These are phyloP conservation scores for Cyrtonyx montezumae DNA, from an alignment of 2,113 vertebrate species.

Conservation along the genomic window DNA sequence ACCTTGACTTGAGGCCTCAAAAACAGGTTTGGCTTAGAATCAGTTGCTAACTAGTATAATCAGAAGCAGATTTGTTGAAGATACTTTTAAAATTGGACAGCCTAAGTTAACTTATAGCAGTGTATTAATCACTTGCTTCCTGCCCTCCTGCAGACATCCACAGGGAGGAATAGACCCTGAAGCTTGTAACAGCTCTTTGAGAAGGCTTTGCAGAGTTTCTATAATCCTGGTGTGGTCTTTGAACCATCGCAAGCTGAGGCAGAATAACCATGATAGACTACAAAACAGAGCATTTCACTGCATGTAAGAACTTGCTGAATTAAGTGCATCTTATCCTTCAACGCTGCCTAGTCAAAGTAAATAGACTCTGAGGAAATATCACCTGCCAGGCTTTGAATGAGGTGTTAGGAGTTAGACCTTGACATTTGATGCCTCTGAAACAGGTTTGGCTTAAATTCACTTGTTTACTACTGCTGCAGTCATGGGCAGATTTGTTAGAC, in stretches of 20 bases:
- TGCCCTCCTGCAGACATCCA: rapidly evolving
- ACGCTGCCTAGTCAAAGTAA: neutral
- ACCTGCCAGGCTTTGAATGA: conserved; percentile 16
- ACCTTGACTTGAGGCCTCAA: neutral
- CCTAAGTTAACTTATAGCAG: neutral
- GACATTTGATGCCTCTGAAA: conserved; percentile 45
- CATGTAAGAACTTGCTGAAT: rapidly evolving
- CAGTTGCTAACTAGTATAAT: neutral
- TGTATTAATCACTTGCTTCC: rapidly evolving
- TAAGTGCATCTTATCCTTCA: neutral
- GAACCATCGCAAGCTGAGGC: rapidly evolving
- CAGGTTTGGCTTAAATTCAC: conserved; percentile 53
- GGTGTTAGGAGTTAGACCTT: conserved; percentile 7
- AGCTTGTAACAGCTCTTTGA: rapidly evolving
- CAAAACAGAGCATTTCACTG: rapidly evolving
- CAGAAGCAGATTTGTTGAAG: neutral
- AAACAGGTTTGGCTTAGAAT: neutral
- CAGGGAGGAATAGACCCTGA: rapidly evolving
- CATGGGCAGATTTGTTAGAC: conserved; percentile 63
- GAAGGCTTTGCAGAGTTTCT: rapidly evolving
- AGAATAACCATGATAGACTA: rapidly evolving
- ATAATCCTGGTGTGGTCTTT: rapidly evolving
- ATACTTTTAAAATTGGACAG: neutral
- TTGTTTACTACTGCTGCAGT: conserved; percentile 59
- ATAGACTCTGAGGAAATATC: neutral